These are phyloP conservation scores for Kobus ellipsiprymnus DNA, from an alignment of 2,113 vertebrate genomes.

Conservation along the genomic window DNA sequence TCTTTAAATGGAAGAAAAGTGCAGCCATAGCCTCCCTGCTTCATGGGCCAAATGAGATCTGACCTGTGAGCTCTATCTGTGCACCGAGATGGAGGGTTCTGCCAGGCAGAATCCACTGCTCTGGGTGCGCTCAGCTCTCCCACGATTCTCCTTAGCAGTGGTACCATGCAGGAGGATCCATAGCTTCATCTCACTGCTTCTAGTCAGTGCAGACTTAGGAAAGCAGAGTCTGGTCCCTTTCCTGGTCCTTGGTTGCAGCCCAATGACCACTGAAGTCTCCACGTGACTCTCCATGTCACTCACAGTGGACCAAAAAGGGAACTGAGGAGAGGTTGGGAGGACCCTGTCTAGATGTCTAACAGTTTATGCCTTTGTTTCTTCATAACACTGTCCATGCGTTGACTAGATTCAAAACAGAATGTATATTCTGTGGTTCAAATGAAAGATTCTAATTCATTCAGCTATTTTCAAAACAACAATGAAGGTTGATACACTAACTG, in stretches of 20 bases:
- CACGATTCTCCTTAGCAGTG: no score
- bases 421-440: not conserved
- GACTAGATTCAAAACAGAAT: not conserved
- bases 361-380: not conserved
- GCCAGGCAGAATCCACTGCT: not conserved
- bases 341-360: not conserved
- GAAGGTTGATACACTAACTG: not conserved
- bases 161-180: rapidly evolving
- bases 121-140: not conserved
- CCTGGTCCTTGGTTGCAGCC: not conserved
- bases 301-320: not conserved
- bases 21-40: not conserved
- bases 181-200: not conserved
- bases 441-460: not conserved
- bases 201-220: not conserved
- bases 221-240: not conserved
- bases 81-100: not conserved
- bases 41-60: not conserved
- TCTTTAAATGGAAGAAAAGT: not conserved
- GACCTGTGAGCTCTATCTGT: not conserved
- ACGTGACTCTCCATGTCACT: not conserved
- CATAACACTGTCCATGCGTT: rapidly evolving
- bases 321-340: rapidly evolving
- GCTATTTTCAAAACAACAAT: not conserved
- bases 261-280: not conserved